These are phyloP conservation scores for Hyles lineata DNA, from an alignment of 2,888 invertebrate species.

Conservation along the genomic window DNA sequence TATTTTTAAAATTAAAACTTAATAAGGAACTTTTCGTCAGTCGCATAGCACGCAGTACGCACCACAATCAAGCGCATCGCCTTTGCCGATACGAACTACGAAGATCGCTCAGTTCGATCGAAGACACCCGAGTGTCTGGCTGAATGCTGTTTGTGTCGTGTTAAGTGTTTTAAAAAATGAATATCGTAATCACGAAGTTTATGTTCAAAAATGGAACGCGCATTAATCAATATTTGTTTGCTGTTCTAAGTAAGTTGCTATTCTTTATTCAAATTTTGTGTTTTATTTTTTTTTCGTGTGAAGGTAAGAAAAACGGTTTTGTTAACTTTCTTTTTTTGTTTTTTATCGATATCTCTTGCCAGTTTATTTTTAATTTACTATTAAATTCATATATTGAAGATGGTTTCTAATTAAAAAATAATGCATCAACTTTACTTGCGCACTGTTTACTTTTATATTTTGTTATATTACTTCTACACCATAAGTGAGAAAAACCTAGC, in stretches of 20 bases:
- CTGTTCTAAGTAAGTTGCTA: conserved; percentile 71
- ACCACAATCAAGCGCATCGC: conserved; percentile 24
- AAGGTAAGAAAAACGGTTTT: neutral
- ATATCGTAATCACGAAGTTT: conserved; percentile 69
- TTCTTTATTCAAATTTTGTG: conserved; percentile 32
- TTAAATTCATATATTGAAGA: no score
- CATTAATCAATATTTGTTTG: conserved; percentile 77
- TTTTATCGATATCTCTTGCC: no score
- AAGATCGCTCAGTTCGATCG: conserved; percentile 45
- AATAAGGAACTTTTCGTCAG: neutral
- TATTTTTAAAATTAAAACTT: neutral
- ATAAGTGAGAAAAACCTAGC: no score
- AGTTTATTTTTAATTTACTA: no score
- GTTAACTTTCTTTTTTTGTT: neutral
- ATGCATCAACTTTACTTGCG: no score
- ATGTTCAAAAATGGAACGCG: conserved; percentile 74
- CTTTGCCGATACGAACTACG: conserved; percentile 4
- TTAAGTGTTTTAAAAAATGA: conserved; percentile 59
- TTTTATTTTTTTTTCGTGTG: conserved; percentile 17
- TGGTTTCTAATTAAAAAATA: no score
- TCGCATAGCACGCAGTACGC: conserved; percentile 14
- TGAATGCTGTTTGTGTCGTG: conserved; percentile 28
- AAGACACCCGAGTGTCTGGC: conserved; percentile 49
- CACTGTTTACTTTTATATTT: neutral
- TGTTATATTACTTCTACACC: neutral